Conservation (phyloP, 2,888 invertebrate genomes). For the Drosophila rubida region DNA sequence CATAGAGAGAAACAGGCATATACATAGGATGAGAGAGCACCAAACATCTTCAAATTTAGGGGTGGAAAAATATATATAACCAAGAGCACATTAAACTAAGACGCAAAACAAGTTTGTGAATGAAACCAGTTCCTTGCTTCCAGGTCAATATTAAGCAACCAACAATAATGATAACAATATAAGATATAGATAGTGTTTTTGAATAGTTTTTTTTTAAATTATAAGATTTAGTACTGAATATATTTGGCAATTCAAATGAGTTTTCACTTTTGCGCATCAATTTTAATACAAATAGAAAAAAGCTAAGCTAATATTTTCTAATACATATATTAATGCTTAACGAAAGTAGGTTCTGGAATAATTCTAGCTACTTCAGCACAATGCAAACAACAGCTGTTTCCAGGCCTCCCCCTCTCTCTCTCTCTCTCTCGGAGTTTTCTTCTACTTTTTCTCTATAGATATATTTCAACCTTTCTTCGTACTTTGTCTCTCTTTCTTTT, state of each 20-base stretch:
- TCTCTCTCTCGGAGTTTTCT: not conserved
- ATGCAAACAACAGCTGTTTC: not conserved
- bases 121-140: constrained; percentile 2
- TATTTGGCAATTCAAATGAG: not conserved
- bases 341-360: not conserved
- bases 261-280: not conserved
- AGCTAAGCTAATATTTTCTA: too few species aligned
- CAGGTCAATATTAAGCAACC: not conserved
- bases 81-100: not conserved
- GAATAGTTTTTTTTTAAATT: too few species aligned
- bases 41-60: not conserved
- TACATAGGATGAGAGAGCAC: not conserved
- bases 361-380: not conserved
- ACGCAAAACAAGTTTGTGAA: constrained; percentile 18
- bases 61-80: not conserved
- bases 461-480: not conserved
- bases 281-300: too few species aligned
- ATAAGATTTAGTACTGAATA: not conserved
- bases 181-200: too few species aligned
- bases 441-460: not conserved
- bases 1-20: not conserved
- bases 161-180: not conserved
- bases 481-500: not conserved
- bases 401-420: not conserved
- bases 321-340: too few species aligned